Evolutionary conservation across 2,797 vertebrate genomes (phyloP).

Genomic region (Poeciliopsis turneri): DNA sequence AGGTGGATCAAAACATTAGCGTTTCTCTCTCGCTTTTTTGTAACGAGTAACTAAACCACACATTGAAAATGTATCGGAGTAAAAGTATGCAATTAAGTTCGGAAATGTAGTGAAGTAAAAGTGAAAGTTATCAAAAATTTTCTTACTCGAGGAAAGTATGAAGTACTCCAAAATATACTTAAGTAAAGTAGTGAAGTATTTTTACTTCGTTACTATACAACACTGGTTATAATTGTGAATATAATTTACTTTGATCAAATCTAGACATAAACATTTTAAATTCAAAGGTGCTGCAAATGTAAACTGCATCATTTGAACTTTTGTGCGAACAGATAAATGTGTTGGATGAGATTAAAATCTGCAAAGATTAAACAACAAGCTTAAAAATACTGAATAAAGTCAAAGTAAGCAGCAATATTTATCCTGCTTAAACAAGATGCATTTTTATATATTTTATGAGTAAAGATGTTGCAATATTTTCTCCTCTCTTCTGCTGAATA

Average conservation of each 20-base stretch:
- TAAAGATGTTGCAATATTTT: background rate
- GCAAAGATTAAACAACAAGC: background rate
- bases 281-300: background rate
- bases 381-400: background rate
- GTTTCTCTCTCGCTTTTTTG: too few species aligned
- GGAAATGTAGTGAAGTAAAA: too few species aligned
- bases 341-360: background rate
- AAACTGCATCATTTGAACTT: background rate
- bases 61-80: too few species aligned
- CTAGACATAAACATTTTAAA: background rate
- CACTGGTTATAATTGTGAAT: background rate
- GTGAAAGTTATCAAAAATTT: too few species aligned
- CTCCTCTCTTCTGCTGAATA: background rate
- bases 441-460: background rate
- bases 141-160: too few species aligned
- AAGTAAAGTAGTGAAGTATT: too few species aligned
- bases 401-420: background rate
- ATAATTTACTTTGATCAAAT: background rate
- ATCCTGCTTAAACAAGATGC: background rate
- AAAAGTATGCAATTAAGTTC: too few species aligned
- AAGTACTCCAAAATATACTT: too few species aligned
- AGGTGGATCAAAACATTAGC: too few species aligned
- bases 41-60: too few species aligned
- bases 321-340: background rate
- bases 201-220: too few species aligned